Evolutionary conservation across 1,140 invertebrate genomes (phyloP).

Genomic region (Limonius californicus): DNA sequence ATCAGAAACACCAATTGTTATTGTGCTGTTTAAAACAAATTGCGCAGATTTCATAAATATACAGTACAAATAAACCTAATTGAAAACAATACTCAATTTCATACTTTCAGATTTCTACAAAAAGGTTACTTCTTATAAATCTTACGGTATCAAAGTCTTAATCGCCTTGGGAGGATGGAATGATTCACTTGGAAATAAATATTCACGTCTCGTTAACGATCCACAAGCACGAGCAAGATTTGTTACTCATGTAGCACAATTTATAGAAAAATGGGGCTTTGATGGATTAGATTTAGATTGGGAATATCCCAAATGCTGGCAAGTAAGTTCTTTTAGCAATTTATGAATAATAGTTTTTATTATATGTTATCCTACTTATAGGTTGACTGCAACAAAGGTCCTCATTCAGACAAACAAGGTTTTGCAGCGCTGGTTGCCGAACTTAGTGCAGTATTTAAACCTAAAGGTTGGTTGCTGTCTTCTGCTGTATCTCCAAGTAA

Average conservation of each 20-base stretch:
- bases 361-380: too few relatives aligned
- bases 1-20: too few relatives aligned
- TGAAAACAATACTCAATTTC: too few relatives aligned
- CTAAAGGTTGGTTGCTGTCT: conserved; percentile 67
- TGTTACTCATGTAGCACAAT: conserved; percentile 55
- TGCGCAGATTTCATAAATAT: too few relatives aligned
- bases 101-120: conserved; percentile 55
- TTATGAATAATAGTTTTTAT: too few relatives aligned
- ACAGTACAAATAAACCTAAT: neutral
- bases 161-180: conserved; percentile 71
- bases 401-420: conserved; percentile 68
- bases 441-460: conserved; percentile 64
- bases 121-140: conserved; percentile 55
- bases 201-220: conserved; percentile 57
- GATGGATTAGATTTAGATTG: conserved; percentile 69
- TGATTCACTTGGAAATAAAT: conserved; percentile 63
- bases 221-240: conserved; percentile 55
- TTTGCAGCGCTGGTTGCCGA: conserved; percentile 70
- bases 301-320: conserved; percentile 69
- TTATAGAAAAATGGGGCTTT: conserved; percentile 63
- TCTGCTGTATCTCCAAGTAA: conserved; percentile 83
- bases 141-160: conserved; percentile 62
- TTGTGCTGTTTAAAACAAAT: too few relatives aligned
- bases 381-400: conserved; percentile 75
- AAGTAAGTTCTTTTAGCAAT: too few relatives aligned